phyloP scores from a whole-genome alignment of 2,113 vertebrate genomes.

The Ahaetulla prasina region DNA sequence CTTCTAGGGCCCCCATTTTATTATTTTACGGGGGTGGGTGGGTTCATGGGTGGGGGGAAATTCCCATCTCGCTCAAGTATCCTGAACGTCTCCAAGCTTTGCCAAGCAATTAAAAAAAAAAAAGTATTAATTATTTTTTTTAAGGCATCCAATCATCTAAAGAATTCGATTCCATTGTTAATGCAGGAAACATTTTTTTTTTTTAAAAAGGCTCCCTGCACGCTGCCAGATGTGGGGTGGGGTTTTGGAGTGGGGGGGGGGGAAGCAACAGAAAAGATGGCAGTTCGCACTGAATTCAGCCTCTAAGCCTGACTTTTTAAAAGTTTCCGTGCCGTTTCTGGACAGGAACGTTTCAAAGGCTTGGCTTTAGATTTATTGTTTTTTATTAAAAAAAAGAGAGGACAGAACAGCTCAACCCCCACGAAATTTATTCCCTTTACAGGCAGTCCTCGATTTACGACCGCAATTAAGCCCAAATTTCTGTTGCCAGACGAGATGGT shows the following conservation, averaged over 20 bases:
- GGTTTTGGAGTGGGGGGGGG: not conserved
- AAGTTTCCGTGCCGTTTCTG: not conserved
- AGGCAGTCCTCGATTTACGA: not conserved
- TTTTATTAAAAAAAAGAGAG: not conserved
- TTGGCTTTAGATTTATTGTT: not conserved
- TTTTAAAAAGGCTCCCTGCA: not conserved
- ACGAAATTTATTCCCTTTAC: not conserved
- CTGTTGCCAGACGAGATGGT: not conserved
- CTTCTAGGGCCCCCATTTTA: not conserved
- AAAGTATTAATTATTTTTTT: not conserved
- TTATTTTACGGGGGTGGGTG: not conserved
- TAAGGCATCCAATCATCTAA: not conserved
- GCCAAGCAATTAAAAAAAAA: not conserved
- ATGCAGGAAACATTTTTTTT: not conserved
- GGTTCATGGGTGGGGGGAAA: no score
- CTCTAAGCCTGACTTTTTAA: not conserved
- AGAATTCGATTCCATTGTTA: not conserved
- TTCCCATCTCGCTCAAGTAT: rapidly evolving
- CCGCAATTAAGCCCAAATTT: not conserved
- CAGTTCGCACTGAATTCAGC: not conserved
- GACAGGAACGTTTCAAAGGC: not conserved
- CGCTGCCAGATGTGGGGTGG: not conserved
- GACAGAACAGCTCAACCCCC: not conserved
- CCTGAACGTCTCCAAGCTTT: no score
- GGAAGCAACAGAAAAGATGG: not conserved